These are phyloP conservation scores for Drepana falcataria DNA, from an alignment of 2,888 invertebrate species.

Conservation along the genomic window DNA sequence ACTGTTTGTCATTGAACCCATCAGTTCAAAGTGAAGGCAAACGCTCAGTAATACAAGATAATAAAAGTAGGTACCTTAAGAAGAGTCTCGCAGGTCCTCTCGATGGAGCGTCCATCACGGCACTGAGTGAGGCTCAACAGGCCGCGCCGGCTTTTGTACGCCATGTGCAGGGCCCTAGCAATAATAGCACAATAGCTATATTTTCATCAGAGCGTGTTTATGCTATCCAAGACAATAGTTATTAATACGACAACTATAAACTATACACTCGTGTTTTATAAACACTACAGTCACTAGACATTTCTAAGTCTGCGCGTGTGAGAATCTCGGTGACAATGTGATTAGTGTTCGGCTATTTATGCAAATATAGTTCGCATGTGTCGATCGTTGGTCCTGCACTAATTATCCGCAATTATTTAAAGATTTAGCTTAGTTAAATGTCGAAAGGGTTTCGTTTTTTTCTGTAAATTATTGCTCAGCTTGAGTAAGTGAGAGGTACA, in stretches of 20 bases:
- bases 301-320: slow-evolving; percentile 49
- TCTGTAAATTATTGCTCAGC: too few relatives aligned
- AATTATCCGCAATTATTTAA: neutral
- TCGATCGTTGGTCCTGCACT: neutral
- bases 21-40: too few relatives aligned
- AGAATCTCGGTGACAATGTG: slow-evolving; percentile 36
- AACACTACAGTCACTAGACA: slow-evolving; percentile 55
- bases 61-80: slow-evolving; percentile 49
- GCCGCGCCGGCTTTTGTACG: slow-evolving; percentile 73
- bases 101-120: slow-evolving; percentile 50
- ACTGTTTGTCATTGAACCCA: too few relatives aligned
- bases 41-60: too few relatives aligned
- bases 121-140: slow-evolving; percentile 63
- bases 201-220: slow-evolving; percentile 52
- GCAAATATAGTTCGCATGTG: slow-evolving; percentile 5
- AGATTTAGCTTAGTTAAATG: too few relatives aligned
- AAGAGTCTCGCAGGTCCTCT: slow-evolving; percentile 60
- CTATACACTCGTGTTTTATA: slow-evolving; percentile 61
- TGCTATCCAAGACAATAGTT: slow-evolving; percentile 62
- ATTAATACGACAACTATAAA: slow-evolving; percentile 69
- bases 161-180: slow-evolving; percentile 66
- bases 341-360: slow-evolving; percentile 6
- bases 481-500: too few relatives aligned
- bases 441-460: too few relatives aligned
- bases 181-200: slow-evolving; percentile 55